Base-by-base conservation (phyloP, 2,113 vertebrate species). In the Callionymus lyra region DNA sequence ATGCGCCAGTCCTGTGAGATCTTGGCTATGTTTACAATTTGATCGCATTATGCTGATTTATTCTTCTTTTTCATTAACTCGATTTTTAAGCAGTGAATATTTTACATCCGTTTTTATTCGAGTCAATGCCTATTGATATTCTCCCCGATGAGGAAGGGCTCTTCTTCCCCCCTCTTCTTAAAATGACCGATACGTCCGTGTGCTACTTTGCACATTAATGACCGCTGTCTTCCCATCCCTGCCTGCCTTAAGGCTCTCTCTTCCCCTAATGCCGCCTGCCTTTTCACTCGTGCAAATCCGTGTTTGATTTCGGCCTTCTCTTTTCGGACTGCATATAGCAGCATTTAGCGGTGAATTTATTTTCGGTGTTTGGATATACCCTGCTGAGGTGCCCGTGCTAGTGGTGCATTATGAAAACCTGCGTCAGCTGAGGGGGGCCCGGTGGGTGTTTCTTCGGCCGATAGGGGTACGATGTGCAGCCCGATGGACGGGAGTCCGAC, bases 261-360 rank as follows among this genome's bases (percentile, higher is more conserved):
- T n/a, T n/a, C 47, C 46, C 61, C 55, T 70, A 73, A 77, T 60
- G 50, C 59, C 45, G 18, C n/a, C n/a, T 12, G 16, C 42, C 53
- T 55, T 58, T 72, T 73, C 53, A 62, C 70, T 59, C 43, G 64
- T 76, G 70, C 65, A 79, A 75, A 76, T 68, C 63, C 38, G 67
- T 69, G 53, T 82, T 83, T 84, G 73, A 78, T 80, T 82, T 71
- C 33, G 66, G 40, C 60, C 56, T 67, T 50, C 32, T 50, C 56
- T 55, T 71, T 53, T 65, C 38, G 6, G 55, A 62, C 76, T 74
- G 75, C 71, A 81, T 79, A 82, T 74, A 82, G 77, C 76, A 80
- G 73, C 69, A 81, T 85, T 85, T 85, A 84, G 62, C 77, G 72
- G 70, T 65, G 76, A 83, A 85, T 85, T 82, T 64, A 85, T 85